Evolutionary conservation across 2,888 invertebrate genomes (phyloP).

Genomic region (Lissocephala sabroskyi): DNA sequence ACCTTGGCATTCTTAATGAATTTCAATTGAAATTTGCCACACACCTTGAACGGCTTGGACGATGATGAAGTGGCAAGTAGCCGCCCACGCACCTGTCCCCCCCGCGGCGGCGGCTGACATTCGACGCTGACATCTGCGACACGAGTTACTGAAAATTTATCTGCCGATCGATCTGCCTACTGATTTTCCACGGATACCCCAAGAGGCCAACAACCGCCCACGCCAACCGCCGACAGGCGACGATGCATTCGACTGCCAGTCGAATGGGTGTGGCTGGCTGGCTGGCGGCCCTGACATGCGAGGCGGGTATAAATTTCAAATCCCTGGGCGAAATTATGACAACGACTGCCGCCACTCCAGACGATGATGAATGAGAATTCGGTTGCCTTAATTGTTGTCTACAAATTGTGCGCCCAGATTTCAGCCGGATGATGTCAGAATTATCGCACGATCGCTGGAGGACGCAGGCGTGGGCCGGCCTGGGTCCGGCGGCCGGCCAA

Average conservation of each 20-base stretch:
- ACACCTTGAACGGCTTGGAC: conserved; percentile 52
- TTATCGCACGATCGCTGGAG: conserved; percentile 39
- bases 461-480: conserved; percentile 17
- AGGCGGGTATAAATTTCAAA: conserved; percentile 10
- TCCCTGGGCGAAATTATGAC: conserved; percentile 43
- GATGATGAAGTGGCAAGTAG: conserved; percentile 55
- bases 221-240: conserved; percentile 1
- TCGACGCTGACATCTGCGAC: conserved; percentile 52
- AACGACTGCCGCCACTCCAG: conserved; percentile 28
- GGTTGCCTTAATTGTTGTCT: conserved; percentile 55
- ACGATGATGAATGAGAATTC: conserved; percentile 58
- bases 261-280: conserved; percentile 47
- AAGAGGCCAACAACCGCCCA: conserved; percentile 8
- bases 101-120: conserved; percentile 2
- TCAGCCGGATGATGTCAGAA: conserved; percentile 60
- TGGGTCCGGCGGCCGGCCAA: conserved; percentile 35
- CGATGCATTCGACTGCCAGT: conserved; percentile 43
- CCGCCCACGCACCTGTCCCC: conserved; percentile 54
- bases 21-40: conserved; percentile 33
- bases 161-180: conserved; percentile 60
- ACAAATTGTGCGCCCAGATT: conserved; percentile 38
- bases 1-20: conserved; percentile 13
- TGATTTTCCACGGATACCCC: conserved; percentile 42
- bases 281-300: conserved; percentile 45
- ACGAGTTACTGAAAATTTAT: conserved; percentile 57